Percentiles rank a stretch among this genome's conserved stretches.
Evolutionary conservation across 2,797 vertebrate species (phyloP).

Genomic region (Fundulus diaphanus): DNA sequence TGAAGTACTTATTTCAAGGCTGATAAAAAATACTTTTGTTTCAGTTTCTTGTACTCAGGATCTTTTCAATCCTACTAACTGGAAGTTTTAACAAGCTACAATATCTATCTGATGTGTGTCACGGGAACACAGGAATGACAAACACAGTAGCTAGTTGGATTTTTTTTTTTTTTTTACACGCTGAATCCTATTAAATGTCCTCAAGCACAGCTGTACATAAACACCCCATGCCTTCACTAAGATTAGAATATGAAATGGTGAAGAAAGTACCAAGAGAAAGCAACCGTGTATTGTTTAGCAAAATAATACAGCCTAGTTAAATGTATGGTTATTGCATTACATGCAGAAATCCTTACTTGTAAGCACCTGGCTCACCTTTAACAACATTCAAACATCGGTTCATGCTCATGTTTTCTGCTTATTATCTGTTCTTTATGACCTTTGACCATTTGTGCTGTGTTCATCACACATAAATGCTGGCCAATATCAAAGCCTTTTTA

Average conservation of each 20-base stretch:
- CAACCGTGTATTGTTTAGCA: constrained; percentile 51
- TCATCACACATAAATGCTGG: constrained; percentile 42
- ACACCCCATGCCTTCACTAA: constrained; percentile 13
- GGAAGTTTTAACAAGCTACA: constrained; percentile 28
- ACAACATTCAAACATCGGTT: constrained; percentile 46
- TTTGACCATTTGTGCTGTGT: constrained; percentile 33
- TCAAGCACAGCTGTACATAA: constrained; percentile 18
- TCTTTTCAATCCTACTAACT: constrained; percentile 23
- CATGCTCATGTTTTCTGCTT: neutral
- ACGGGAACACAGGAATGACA: constrained; percentile 20
- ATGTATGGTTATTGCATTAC: constrained; percentile 28
- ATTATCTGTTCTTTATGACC: neutral
- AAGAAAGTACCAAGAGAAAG: constrained; percentile 31
- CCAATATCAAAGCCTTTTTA: constrained; percentile 49
- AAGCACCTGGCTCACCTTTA: constrained; percentile 44
- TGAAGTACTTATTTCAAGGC: constrained; percentile 48
- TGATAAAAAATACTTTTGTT: constrained; percentile 24
- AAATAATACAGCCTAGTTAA: constrained; percentile 20
- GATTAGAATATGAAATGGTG: constrained; percentile 49
- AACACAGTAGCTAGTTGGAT: constrained; percentile 17
- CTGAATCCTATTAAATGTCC: constrained; percentile 30
- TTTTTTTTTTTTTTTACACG: constrained; percentile 21
- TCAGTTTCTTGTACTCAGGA: constrained; percentile 23
- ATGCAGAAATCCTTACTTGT: constrained; percentile 48
- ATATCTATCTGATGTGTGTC: constrained; percentile 11